Evolutionary conservation across 2,888 invertebrate genomes (phyloP).

Genomic region (Rhaphigaster nebulosa): DNA sequence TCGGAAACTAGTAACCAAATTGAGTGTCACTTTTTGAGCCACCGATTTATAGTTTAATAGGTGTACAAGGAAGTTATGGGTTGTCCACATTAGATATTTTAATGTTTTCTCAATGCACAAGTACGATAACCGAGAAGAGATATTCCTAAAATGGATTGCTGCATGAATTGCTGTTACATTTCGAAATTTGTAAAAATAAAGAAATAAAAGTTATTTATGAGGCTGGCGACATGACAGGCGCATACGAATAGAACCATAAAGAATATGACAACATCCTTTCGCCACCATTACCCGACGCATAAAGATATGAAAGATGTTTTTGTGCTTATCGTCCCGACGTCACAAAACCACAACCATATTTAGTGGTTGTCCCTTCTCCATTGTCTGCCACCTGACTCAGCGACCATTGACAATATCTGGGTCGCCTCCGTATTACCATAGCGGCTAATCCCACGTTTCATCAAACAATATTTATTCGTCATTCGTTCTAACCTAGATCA

Average conservation of each 20-base stretch:
- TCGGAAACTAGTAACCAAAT: no score
- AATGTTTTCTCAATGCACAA: no score
- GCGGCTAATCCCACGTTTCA: not conserved
- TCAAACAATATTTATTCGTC: conserved; percentile 11
- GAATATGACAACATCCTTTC: not conserved
- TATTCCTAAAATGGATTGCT: not conserved
- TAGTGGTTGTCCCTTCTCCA: not conserved
- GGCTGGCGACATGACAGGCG: not conserved
- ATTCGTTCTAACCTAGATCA: not conserved
- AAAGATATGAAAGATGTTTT: not conserved
- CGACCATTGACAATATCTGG: not conserved
- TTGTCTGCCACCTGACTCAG: conserved; percentile 21
- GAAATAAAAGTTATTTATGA: not conserved
- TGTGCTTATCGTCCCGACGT: not conserved
- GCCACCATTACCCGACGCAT: not conserved
- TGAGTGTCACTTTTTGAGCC: no score
- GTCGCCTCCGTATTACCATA: conserved; percentile 20
- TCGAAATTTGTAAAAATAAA: not conserved
- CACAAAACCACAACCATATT: conserved; percentile 4
- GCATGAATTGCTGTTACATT: not conserved
- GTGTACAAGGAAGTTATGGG: no score
- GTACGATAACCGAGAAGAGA: not conserved
- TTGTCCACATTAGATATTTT: no score
- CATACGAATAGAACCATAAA: not conserved
- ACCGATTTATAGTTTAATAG: no score